Percentiles rank a stretch among this genome's conserved stretches.
Conservation (phyloP, 2,888 invertebrate species). For the Mylabris sibirica region DNA sequence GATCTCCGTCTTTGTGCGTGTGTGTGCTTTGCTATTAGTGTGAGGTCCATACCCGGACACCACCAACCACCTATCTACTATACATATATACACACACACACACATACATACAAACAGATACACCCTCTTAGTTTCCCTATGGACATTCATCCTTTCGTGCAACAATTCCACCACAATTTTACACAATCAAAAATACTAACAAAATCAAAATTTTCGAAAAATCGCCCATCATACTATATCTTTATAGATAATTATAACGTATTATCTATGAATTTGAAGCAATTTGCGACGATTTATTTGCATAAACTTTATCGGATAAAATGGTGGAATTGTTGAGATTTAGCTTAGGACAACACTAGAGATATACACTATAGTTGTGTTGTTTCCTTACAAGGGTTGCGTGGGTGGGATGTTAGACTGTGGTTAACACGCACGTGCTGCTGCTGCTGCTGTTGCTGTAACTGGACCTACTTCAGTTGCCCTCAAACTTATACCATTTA, state of each 20-base stretch:
- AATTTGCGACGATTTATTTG: background rate
- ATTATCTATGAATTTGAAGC: background rate
- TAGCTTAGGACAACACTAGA: conserved; percentile 48
- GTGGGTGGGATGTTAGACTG: conserved; percentile 59
- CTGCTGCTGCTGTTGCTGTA: conserved; percentile 19
- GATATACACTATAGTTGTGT: conserved; percentile 56
- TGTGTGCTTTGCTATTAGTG: conserved; percentile 40
- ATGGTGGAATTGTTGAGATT: conserved; percentile 32
- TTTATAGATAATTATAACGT: background rate
- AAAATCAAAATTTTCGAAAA: background rate
- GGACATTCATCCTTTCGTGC: conserved; percentile 28
- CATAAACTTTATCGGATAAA: background rate
- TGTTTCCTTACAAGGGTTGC: conserved; percentile 60
- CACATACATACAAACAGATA: background rate
- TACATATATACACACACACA: background rate
- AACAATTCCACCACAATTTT: conserved; percentile 30
- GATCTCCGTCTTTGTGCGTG: conserved; percentile 44
- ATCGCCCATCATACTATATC: background rate
- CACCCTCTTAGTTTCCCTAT: conserved; percentile 28
- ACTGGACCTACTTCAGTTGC: conserved; percentile 50
- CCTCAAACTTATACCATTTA: conserved; percentile 31
- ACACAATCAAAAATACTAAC: background rate
- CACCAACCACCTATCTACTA: conserved; percentile 21
- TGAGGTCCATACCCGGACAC: conserved; percentile 29
- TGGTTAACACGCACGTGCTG: conserved; percentile 60